Percentiles rank a stretch among this genome's conserved stretches.
phyloP scores from a whole-genome alignment of 2,888 invertebrate genomes.

The Argyresthia goedartella region DNA sequence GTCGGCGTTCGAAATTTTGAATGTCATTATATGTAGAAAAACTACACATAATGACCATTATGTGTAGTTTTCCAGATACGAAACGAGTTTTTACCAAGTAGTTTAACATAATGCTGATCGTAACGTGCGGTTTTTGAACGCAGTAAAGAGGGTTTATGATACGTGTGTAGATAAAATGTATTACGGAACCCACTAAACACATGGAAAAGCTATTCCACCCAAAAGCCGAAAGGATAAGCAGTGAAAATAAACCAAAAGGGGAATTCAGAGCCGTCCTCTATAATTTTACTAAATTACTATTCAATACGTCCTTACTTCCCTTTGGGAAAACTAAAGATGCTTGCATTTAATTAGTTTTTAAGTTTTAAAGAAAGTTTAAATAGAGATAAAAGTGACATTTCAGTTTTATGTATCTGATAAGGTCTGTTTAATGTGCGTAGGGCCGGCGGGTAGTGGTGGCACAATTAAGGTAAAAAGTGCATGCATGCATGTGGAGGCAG shows the following conservation, averaged over 20 bases:
- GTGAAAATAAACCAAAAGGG: slow-evolving; percentile 58
- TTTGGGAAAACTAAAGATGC: slow-evolving; percentile 51
- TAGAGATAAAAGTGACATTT: background rate
- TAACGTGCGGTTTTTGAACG: too few relatives aligned
- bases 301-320: slow-evolving; percentile 55
- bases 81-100: too few relatives aligned
- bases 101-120: too few relatives aligned
- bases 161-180: background rate
- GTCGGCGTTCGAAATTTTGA: too few relatives aligned
- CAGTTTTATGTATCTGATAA: background rate
- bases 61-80: too few relatives aligned
- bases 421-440: background rate
- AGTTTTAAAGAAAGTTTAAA: background rate
- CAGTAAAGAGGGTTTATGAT: too few relatives aligned
- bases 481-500: slow-evolving; percentile 42
- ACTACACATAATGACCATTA: too few relatives aligned
- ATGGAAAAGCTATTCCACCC: slow-evolving; percentile 1
- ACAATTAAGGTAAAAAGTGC: slow-evolving; percentile 40
- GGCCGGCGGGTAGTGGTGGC: background rate
- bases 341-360: slow-evolving; percentile 14
- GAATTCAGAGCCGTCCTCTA: slow-evolving; percentile 26
- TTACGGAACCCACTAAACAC: slow-evolving; percentile 21
- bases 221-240: background rate
- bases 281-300: slow-evolving; percentile 66
- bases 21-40: too few relatives aligned